These are phyloP conservation scores for Rafetus swinhoei DNA, from an alignment of 2,113 vertebrate genomes.

Conservation along the genomic window DNA sequence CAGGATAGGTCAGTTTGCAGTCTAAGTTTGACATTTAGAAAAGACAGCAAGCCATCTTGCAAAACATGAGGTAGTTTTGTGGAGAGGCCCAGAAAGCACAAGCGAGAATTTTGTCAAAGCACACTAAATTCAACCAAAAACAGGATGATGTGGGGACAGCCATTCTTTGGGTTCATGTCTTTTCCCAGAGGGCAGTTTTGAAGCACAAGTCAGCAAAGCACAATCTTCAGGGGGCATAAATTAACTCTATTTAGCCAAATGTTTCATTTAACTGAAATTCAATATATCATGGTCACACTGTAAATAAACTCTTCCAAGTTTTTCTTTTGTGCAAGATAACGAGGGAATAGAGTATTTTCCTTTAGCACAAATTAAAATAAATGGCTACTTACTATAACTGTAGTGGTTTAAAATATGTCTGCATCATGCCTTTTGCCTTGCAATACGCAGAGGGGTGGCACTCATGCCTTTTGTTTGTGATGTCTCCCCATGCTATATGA, in stretches of 20 bases:
- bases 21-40: constrained; percentile 18
- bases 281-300: background rate
- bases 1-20: background rate
- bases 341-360: background rate
- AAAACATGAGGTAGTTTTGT: background rate
- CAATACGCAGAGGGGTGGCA: too few relatives aligned
- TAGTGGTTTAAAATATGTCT: too few relatives aligned
- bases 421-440: too few relatives aligned
- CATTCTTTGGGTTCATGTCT: background rate
- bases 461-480: too few relatives aligned
- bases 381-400: background rate
- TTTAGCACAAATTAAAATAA: background rate
- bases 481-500: too few relatives aligned
- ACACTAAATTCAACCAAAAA: background rate
- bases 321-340: background rate
- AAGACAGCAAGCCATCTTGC: background rate
- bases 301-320: background rate
- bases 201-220: too few relatives aligned
- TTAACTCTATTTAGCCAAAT: too few relatives aligned
- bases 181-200: too few relatives aligned
- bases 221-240: too few relatives aligned
- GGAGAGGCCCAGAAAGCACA: background rate
- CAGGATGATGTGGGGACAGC: background rate
- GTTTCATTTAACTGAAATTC: background rate
- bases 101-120: background rate